These are phyloP conservation scores for Bombylius discolor DNA, from an alignment of 2,888 invertebrate species.

Conservation along the genomic window DNA sequence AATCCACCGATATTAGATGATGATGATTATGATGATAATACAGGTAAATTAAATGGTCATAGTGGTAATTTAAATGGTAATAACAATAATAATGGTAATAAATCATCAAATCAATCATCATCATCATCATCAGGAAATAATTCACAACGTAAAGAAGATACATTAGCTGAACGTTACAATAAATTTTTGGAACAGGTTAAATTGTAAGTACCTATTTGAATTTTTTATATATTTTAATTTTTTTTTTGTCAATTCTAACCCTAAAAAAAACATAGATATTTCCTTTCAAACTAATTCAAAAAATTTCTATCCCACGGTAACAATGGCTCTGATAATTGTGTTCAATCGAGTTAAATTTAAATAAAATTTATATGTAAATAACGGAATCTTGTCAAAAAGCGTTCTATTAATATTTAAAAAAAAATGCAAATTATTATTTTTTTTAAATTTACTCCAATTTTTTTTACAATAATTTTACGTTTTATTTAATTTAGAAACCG, in stretches of 20 bases:
- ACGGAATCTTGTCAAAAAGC: too few species aligned
- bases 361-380: too few species aligned
- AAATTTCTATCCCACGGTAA: too few species aligned
- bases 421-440: neutral
- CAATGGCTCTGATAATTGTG: too few species aligned
- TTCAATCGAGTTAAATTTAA: too few species aligned
- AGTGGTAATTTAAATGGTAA: neutral
- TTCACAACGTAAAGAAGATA: constrained; percentile 21
- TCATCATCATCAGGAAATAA: neutral
- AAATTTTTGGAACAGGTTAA: constrained; percentile 31
- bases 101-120: neutral
- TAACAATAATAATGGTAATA: neutral
- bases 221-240: neutral
- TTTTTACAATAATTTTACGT: neutral
- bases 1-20: constrained; percentile 19
- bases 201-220: constrained; percentile 19
- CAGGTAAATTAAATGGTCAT: neutral
- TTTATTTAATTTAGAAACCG: constrained; percentile 20
- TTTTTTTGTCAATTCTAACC: too few species aligned
- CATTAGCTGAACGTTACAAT: constrained; percentile 29
- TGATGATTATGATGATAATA: constrained; percentile 10
- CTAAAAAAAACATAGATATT: too few species aligned
- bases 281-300: too few species aligned
- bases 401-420: too few species aligned
- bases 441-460: neutral